These are phyloP conservation scores for Machimus atricapillus DNA, from an alignment of 2,888 invertebrate genomes.

Conservation along the genomic window DNA sequence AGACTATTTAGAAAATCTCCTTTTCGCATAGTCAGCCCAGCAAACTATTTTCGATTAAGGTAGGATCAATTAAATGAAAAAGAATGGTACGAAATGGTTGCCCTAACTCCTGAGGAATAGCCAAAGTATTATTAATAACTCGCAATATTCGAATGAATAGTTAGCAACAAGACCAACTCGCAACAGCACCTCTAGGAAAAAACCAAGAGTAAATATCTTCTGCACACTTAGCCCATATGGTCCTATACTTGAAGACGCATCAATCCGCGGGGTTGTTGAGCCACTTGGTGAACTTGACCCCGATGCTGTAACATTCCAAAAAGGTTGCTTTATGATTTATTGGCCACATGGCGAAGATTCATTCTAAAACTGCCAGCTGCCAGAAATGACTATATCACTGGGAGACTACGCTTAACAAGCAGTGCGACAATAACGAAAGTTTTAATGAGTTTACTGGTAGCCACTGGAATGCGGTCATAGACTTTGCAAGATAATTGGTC, in stretches of 20 bases:
- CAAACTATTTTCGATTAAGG: background rate
- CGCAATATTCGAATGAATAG: background rate
- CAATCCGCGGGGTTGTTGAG: background rate
- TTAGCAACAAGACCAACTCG: background rate
- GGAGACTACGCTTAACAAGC: background rate
- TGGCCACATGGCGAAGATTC: background rate
- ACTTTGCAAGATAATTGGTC: background rate
- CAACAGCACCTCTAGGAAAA: background rate
- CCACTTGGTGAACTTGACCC: background rate
- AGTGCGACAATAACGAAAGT: background rate
- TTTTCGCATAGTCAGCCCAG: background rate
- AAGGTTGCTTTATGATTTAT: background rate
- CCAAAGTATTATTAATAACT: background rate
- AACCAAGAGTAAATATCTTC: background rate
- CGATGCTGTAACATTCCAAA: background rate
- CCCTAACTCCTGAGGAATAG: background rate
- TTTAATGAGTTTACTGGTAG: background rate
- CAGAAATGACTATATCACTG: background rate
- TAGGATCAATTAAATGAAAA: background rate
- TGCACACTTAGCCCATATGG: background rate
- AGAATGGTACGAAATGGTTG: background rate
- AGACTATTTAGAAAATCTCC: background rate
- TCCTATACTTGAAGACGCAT: background rate
- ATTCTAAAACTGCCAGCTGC: background rate
- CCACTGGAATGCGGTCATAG: background rate